Evolutionary conservation across 2,113 vertebrate genomes (phyloP), one percentile per base, ranked within the genome.

Genomic region (Ammodytes dubius): DNA sequence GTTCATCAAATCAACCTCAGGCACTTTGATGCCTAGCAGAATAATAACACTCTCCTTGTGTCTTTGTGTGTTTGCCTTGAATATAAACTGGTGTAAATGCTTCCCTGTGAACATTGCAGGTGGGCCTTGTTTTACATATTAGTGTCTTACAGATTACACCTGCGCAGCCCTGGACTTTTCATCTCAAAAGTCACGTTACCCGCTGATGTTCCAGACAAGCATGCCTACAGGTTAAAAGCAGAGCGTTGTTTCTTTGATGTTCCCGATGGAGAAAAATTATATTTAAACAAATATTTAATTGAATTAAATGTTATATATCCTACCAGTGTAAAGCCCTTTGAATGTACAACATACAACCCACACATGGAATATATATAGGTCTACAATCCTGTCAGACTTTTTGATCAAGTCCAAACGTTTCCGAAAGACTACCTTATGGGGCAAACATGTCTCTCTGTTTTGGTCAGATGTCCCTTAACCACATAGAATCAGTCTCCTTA

Each of bases 41-140:
- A 58, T 63, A 50, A 75, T 59, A 49, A 15, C 56, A 39, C 8
- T 45, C 43, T 42, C 6, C n/a, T 17, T 11, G 17, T 66, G 57
- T 70, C 61, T 37, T 56, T 35, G 60, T 58, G n/a, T 64, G 59
- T 73, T 56, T 73, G 0, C 7, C 17, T 79, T 70, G 15, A 73
- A 69, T 74, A 78, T 88, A 0, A 15, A 5, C 53, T 57, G 37
- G 7, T 46, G 35, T 35, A 63, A 45, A 65, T 47, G 45, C 35
- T 67, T 67, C 27, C 46, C 43, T 45, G 13, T n/a, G 39, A 80
- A 69, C n/a, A 39, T 47, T 43, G 13, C 59, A 54, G 0, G 42
- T 19, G 40, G 57, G 27, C 1, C 15, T 53, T 7, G 10, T 6
- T 74, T 60, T 66, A 54, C 46, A 60, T 19, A 65, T 43, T 37